These are phyloP conservation scores for Drosophila melanosoma DNA, from an alignment of 2,888 invertebrate genomes.

Conservation along the genomic window DNA sequence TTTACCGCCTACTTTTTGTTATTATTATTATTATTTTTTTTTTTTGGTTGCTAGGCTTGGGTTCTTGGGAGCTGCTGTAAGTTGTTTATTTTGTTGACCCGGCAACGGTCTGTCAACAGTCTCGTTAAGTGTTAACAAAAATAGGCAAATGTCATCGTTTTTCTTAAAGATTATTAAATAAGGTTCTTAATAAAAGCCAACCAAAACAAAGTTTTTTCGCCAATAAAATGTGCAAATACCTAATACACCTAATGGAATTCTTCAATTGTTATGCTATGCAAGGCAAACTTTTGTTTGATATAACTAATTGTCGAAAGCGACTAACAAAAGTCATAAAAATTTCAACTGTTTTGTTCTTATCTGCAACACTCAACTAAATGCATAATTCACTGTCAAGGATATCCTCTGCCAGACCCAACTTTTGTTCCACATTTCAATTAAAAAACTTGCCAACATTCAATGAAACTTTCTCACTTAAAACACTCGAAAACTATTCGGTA, in stretches of 20 bases:
- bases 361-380: conserved; percentile 14
- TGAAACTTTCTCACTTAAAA: conserved; percentile 44
- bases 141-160: not conserved
- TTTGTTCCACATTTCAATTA: conserved; percentile 64
- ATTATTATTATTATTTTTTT: conserved; percentile 8
- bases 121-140: not conserved
- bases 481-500: conserved; percentile 31
- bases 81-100: conserved; percentile 55
- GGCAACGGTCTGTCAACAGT: conserved; percentile 30
- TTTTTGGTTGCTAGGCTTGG: conserved; percentile 5
- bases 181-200: not conserved
- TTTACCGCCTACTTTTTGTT: conserved; percentile 43
- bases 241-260: not conserved
- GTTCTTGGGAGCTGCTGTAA: conserved; percentile 15
- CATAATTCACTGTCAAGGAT: conserved; percentile 57
- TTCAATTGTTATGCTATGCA: not conserved
- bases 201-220: not conserved
- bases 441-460: conserved; percentile 62
- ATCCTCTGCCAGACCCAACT: conserved; percentile 26
- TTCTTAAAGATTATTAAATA: not conserved
- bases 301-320: not conserved
- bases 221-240: too few relatives aligned
- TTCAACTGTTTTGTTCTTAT: conserved; percentile 17
- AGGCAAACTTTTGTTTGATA: not conserved
- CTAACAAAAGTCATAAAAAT: conserved; percentile 24